phyloP scores from a whole-genome alignment of 2,797 vertebrate genomes.

The Sebastes matsubarae region DNA sequence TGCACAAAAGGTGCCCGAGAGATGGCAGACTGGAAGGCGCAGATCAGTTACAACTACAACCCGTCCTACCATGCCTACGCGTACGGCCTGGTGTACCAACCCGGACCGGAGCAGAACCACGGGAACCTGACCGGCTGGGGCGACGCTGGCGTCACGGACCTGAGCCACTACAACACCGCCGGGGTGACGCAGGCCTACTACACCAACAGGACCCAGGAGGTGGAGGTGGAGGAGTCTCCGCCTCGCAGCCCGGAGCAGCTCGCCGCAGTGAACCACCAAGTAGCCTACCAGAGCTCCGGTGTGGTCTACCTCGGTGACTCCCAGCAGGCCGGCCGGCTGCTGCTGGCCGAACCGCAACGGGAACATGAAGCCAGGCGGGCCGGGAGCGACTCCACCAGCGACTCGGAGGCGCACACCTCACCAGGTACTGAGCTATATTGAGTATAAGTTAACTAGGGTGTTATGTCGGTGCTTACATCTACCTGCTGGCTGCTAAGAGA shows the following conservation, averaged over 20 bases:
- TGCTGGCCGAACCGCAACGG: constrained; percentile 30
- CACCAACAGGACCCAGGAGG: neutral
- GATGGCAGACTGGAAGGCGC: constrained; percentile 83
- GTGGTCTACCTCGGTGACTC: constrained; percentile 51
- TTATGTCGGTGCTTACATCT: neutral
- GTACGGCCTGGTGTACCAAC: constrained; percentile 73
- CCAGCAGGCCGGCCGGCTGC: constrained; percentile 43
- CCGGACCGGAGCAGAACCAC: constrained; percentile 65
- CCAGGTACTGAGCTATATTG: constrained; percentile 59
- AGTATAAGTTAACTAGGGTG: accelerated
- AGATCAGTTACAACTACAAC: constrained; percentile 76
- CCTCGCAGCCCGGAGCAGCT: constrained; percentile 59
- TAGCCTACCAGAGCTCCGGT: constrained; percentile 52
- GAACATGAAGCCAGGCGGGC: constrained; percentile 35
- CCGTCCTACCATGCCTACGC: constrained; percentile 77
- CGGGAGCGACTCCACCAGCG: constrained; percentile 70
- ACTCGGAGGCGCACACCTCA: constrained; percentile 73
- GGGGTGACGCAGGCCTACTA: constrained; percentile 57
- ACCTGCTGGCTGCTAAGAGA: neutral
- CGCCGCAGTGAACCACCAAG: neutral
- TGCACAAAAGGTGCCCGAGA: accelerated
- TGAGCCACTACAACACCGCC: constrained; percentile 36
- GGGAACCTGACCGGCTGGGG: constrained; percentile 57
- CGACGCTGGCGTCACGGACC: constrained; percentile 47
- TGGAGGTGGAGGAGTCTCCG: constrained; percentile 38